Percentiles rank a stretch among this genome's conserved stretches.
These are phyloP conservation scores for Caranx ignobilis DNA, from an alignment of 2,113 vertebrate genomes.

Conservation along the genomic window DNA sequence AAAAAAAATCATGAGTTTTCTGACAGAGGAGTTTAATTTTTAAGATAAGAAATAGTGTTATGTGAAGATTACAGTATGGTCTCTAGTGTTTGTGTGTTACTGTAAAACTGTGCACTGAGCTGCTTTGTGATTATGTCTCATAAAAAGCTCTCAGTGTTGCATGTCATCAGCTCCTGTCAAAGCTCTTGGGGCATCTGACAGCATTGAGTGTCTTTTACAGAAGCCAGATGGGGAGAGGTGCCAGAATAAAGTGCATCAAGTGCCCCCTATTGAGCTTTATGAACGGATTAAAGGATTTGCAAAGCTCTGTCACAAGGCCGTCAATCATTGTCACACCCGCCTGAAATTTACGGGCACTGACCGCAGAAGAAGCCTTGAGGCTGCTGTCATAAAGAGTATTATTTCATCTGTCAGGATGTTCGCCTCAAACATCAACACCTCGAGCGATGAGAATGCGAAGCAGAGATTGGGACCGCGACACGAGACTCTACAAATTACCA, in stretches of 20 bases:
- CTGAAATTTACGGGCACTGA: conserved; percentile 58
- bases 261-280: conserved; percentile 75
- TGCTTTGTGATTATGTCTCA: conserved; percentile 14
- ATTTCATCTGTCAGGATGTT: conserved; percentile 69
- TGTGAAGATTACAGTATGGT: background rate
- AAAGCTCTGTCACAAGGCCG: conserved; percentile 77
- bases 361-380: conserved; percentile 37
- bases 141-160: conserved; percentile 44
- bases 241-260: conserved; percentile 73
- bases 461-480: conserved; percentile 50
- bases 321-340: conserved; percentile 78
- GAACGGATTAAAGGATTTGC: conserved; percentile 84
- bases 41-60: background rate
- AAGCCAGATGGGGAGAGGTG: conserved; percentile 73
- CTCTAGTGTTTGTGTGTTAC: background rate
- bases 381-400: conserved; percentile 61
- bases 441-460: conserved; percentile 26
- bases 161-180: conserved; percentile 56
- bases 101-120: background rate
- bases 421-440: conserved; percentile 66
- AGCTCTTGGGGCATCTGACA: conserved; percentile 49
- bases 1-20: background rate
- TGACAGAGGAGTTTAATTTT: background rate
- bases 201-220: conserved; percentile 72
- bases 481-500: conserved; percentile 71